phyloP scores from a whole-genome alignment of 2,113 vertebrate genomes.

The Daubentonia madagascariensis region DNA sequence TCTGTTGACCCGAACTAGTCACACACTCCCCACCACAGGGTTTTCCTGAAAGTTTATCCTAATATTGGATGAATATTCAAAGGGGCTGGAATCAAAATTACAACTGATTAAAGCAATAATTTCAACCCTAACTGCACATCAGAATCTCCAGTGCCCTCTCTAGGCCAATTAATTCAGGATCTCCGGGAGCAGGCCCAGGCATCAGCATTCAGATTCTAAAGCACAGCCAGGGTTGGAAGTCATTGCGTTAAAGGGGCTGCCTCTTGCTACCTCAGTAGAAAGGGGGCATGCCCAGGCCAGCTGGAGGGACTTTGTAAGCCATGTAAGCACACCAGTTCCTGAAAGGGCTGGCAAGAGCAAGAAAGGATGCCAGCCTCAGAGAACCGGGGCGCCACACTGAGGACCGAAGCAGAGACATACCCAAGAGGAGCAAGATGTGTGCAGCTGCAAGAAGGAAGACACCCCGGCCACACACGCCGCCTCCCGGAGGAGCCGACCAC shows the following conservation, averaged over 20 bases:
- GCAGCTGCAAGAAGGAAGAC: neutral
- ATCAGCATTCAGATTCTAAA: neutral
- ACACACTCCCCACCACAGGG: neutral
- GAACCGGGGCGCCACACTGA: neutral
- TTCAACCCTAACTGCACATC: neutral
- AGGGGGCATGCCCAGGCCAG: neutral
- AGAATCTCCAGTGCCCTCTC: neutral
- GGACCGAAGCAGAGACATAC: neutral
- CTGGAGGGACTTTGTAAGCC: neutral
- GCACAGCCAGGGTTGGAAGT: neutral
- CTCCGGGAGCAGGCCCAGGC: neutral
- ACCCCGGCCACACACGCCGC: neutral
- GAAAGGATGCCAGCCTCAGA: neutral
- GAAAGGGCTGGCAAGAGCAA: neutral
- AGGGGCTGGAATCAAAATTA: neutral
- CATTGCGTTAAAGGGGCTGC: neutral
- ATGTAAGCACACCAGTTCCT: neutral
- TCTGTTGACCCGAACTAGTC: neutral
- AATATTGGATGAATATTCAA: neutral
- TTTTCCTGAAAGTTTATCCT: slow-evolving; percentile 22
- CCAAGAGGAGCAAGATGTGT: neutral
- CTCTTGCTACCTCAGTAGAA: neutral
- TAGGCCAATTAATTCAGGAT: neutral
- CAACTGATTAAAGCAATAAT: neutral
- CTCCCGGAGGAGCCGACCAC: neutral